Evolutionary conservation across 2,797 vertebrate genomes (phyloP), one percentile per base, ranked within the genome.

Genomic region (Xiphorhynchus erythropygius): DNA sequence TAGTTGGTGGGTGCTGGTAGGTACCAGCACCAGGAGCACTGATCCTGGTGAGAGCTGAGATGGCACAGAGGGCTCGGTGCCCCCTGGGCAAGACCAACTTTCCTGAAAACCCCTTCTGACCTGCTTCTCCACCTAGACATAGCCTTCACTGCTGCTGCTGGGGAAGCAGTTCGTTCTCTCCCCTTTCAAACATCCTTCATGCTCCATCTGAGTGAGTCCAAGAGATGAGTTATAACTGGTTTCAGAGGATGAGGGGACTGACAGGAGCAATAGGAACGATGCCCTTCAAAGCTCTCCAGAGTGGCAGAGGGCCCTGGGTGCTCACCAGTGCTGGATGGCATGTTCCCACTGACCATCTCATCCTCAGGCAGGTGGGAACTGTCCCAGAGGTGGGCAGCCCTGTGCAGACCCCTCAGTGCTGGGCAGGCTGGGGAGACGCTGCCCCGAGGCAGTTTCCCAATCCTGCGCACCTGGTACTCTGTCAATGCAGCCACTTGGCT

Each of bases 401-500:
- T 3, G 32, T 4, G 37, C 73, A 32, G 87, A 41, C 7, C 80
- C 53, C 77, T 88, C 17, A 0, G 82, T 1, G 30, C 56, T 0
- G 82, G 30, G 30, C 2, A 5, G 65, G 84, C 82, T 68, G 94
- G 35, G 28, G 49, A 90, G 88, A 60, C 8, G 28, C 86, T 90
- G 95, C 96, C 88, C 79, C 0, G 35, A 57, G 89, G 94, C 76
- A 1, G 4, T 75, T 94, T 93, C 93, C 85, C 94, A 91, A 78
- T 60, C 69, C 83, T 28, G 49, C 67, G 64, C 96, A 96, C 96
- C 96, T 97, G 96, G 95, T 94, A n/a, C 93, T 95, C 84, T 30
- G 69, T 96, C 95, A 95, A 93, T 94, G 88, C 85, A 95, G 90
- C 93, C 96, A 96, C 95, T 96, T 95, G 94, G 95, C 94, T 96